phyloP scores from a whole-genome alignment of 2,888 invertebrate genomes.

The Caenorhabditis virilis region DNA sequence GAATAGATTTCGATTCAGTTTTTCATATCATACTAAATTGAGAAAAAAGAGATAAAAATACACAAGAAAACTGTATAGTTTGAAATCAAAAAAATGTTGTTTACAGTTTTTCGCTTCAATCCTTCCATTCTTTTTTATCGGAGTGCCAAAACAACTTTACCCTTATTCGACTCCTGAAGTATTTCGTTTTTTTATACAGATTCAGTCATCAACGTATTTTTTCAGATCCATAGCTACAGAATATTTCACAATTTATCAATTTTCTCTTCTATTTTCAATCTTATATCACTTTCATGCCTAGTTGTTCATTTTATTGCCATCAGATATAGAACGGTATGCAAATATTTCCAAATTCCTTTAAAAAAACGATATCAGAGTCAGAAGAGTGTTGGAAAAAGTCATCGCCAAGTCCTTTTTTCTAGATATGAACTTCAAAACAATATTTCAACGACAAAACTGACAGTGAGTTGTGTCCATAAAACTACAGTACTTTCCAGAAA shows the following conservation, averaged over 20 bases:
- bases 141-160: conserved; percentile 32
- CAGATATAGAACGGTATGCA: conserved; percentile 8
- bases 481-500: not conserved
- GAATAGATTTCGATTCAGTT: too few relatives aligned
- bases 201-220: not conserved
- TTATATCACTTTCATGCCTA: conserved; percentile 10
- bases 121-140: conserved; percentile 22
- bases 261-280: conserved; percentile 16
- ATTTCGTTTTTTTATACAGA: not conserved
- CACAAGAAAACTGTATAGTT: too few relatives aligned
- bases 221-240: conserved; percentile 25
- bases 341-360: not conserved
- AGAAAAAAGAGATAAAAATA: conserved; percentile 1
- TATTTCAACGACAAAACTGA: conserved; percentile 29
- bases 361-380: conserved; percentile 8
- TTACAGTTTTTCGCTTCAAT: conserved; percentile 8
- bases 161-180: conserved; percentile 35
- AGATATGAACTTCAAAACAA: conserved; percentile 30
- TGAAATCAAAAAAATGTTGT: too few relatives aligned
- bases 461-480: not conserved
- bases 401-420: conserved; percentile 28
- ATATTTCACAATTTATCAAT: conserved; percentile 18
- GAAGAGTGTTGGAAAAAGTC: conserved; percentile 24
- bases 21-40: too few relatives aligned
- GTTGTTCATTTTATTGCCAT: not conserved